Evolutionary conservation across 2,888 invertebrate species (phyloP).

Genomic region (Pandemis cinnamomeana): DNA sequence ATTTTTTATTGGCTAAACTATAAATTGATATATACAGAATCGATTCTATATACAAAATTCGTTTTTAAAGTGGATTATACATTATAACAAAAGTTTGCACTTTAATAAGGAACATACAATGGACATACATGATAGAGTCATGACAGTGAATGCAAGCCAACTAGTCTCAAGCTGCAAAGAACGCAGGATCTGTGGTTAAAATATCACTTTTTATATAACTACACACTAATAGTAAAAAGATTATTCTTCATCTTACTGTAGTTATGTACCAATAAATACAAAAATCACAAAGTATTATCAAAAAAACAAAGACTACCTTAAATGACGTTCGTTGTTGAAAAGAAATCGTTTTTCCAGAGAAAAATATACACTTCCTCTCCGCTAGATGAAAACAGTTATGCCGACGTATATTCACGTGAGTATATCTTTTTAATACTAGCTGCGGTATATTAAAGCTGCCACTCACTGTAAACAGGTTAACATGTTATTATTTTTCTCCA

Average conservation of each 20-base stretch:
- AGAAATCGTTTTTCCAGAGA: background rate
- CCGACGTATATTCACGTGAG: background rate
- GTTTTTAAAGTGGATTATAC: too few species aligned
- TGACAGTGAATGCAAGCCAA: too few species aligned
- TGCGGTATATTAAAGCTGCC: slow-evolving; percentile 13
- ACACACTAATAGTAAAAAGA: too few species aligned
- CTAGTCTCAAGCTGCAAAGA: too few species aligned
- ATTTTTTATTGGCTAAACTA: slow-evolving; percentile 24
- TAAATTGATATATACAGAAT: slow-evolving; percentile 16
- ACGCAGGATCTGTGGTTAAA: too few species aligned
- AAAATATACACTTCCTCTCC: background rate
- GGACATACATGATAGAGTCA: too few species aligned
- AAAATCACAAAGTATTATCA: background rate
- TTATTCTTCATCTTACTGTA: too few species aligned
- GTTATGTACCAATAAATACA: background rate
- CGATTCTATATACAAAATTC: background rate
- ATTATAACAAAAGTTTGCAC: too few species aligned
- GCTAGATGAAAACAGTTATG: background rate
- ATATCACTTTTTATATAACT: too few species aligned
- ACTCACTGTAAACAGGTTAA: background rate
- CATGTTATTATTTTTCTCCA: background rate
- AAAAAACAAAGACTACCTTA: too few species aligned
- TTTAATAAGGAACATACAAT: too few species aligned
- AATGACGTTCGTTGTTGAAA: background rate
- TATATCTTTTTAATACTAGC: background rate